Base-by-base conservation (phyloP, 2,797 vertebrate genomes). In the Pterois miles region DNA sequence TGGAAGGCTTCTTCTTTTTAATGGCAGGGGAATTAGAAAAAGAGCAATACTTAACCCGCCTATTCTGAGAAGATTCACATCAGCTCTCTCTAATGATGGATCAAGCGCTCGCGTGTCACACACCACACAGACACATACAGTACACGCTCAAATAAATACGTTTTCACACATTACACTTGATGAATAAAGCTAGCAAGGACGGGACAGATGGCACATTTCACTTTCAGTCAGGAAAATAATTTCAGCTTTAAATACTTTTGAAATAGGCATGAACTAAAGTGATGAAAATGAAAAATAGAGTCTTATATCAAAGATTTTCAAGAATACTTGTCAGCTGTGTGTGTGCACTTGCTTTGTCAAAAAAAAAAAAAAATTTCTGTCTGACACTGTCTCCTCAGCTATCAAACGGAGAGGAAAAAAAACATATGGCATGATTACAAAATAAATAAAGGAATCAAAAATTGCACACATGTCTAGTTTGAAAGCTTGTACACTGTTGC, bases 51-150 rank as follows among this genome's bases (percentile, higher is more conserved):
- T 91, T 88, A 91, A 91, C 80, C 83, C 4, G 23, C 66, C 68
- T 69, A 76, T 89, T 88, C 81, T 89, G 85, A 91, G 80, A 88
- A 73, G 84, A 90, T 87, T 89, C 73, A 75, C 85, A 76, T 78
- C 85, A 74, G 75, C 58, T 85, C 65, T 72, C 81, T 72, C 53
- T 88, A 90, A 91, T 89, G 86, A 86, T 63, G 81, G 88, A 91
- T 83, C 71, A 89, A 81, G 78, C 20, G 65, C 75, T 71, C 14
- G 25, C 50, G 27, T 68, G 68, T 53, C 56, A 56, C 43, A 71
- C 67, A 23, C 23, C 40, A 58, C 71, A 66, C 57, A 71, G 3
- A 70, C 62, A 71, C 57, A 33, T 8, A 64, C 8, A 33, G 40
- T 3, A 13, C 27, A 22, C 25, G 16, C 46, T 76, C 50, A 72